phyloP scores from a whole-genome alignment of 2,888 invertebrate species.

The Lithodes maja region DNA sequence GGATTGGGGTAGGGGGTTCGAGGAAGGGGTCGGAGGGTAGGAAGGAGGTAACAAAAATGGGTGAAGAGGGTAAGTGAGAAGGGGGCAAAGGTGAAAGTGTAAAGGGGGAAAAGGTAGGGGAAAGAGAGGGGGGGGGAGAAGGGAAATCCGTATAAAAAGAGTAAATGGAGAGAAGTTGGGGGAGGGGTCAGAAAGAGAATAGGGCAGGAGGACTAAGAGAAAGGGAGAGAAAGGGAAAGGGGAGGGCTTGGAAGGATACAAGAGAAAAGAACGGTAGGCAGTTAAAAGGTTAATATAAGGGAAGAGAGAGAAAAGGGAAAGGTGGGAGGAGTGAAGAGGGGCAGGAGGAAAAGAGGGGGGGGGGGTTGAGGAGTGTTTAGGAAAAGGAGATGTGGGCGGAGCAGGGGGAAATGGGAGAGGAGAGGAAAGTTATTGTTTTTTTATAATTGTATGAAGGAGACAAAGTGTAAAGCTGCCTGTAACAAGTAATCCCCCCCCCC shows the following conservation, averaged over 20 bases:
- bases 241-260: neutral
- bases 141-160: neutral
- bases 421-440: neutral
- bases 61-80: neutral
- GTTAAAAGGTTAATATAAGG: too few species aligned
- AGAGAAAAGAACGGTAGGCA: neutral
- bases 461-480: too few species aligned
- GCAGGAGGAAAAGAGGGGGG: neutral
- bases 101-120: neutral
- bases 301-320: neutral
- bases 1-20: neutral
- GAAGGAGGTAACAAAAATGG: neutral
- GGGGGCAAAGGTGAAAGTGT: neutral
- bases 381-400: neutral
- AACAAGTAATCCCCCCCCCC: too few species aligned
- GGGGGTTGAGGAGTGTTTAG: neutral
- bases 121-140: neutral
- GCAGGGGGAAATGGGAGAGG: neutral
- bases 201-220: neutral
- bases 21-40: neutral
- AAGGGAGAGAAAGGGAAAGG: neutral
- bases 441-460: too few species aligned
- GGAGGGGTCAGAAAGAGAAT: neutral
- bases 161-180: neutral
- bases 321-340: neutral